Evolutionary conservation across 1,140 invertebrate genomes (phyloP).

Genomic region (Lepidostoma basale): DNA sequence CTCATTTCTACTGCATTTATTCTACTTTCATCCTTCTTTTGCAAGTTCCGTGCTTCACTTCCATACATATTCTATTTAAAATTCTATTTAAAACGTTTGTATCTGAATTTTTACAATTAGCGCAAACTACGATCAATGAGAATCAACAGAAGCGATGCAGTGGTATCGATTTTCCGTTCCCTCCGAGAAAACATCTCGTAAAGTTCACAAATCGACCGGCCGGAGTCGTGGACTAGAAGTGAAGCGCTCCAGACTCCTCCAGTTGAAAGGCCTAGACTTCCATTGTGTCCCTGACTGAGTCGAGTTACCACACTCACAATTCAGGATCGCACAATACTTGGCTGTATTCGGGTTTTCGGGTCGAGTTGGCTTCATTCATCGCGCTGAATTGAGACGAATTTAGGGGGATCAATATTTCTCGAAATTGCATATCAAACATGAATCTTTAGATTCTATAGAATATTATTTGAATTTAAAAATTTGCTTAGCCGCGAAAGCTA

Average conservation of each 20-base stretch:
- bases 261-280: slow-evolving; percentile 19
- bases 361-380: slow-evolving; percentile 12
- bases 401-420: slow-evolving; percentile 5
- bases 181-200: too few relatives aligned
- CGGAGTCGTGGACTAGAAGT: neutral
- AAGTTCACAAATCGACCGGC: slow-evolving; percentile 17
- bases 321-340: slow-evolving; percentile 14
- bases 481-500: too few relatives aligned
- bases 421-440: neutral
- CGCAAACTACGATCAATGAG: neutral
- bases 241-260: slow-evolving; percentile 7
- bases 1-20: too few relatives aligned
- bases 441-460: too few relatives aligned
- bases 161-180: too few relatives aligned
- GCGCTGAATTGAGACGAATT: neutral
- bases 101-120: neutral
- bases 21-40: too few relatives aligned
- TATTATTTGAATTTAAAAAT: too few relatives aligned
- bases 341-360: slow-evolving; percentile 25
- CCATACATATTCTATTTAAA: too few relatives aligned
- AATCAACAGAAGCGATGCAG: too few relatives aligned
- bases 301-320: slow-evolving; percentile 21
- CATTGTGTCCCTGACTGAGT: slow-evolving; percentile 17
- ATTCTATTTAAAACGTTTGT: neutral
- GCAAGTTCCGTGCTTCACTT: too few relatives aligned